Evolutionary conservation across 2,797 vertebrate genomes (phyloP).

Genomic region (Sebastes kiyomatsui): DNA sequence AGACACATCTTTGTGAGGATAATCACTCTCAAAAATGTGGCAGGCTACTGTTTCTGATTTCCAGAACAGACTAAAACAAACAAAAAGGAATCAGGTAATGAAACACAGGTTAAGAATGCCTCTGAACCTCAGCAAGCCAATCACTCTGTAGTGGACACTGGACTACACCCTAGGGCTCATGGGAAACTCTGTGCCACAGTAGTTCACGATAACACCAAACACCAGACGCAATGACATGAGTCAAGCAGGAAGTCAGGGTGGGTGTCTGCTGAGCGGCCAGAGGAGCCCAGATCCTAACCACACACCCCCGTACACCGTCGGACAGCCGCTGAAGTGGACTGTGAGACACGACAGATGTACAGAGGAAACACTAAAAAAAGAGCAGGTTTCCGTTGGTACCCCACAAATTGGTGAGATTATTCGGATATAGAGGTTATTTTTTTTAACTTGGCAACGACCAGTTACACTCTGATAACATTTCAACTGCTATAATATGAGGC

Average conservation of each 20-base stretch:
- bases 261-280: conserved; percentile 74
- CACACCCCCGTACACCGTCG: conserved; percentile 34
- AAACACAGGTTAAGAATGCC: conserved; percentile 73
- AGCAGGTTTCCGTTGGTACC: conserved; percentile 58
- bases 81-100: conserved; percentile 75
- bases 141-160: conserved; percentile 54
- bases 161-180: conserved; percentile 73
- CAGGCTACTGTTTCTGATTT: conserved; percentile 75
- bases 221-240: conserved; percentile 75
- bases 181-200: conserved; percentile 71
- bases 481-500: conserved; percentile 8
- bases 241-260: conserved; percentile 80
- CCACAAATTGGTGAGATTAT: conserved; percentile 54
- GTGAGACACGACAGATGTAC: conserved; percentile 64
- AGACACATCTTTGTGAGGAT: conserved; percentile 61
- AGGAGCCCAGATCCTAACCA: conserved; percentile 71
- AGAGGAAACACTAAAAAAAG: conserved; percentile 64
- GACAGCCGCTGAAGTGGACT: conserved; percentile 58
- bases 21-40: conserved; percentile 66
- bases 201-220: conserved; percentile 74
- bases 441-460: conserved; percentile 7
- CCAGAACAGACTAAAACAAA: conserved; percentile 75
- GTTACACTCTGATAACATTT: conserved; percentile 30
- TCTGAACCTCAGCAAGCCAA: conserved; percentile 64
- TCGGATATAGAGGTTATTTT: conserved; percentile 7